Percentiles rank a stretch among this genome's conserved stretches.
phyloP scores from a whole-genome alignment of 1,140 invertebrate species.

The Telenomus remus region DNA sequence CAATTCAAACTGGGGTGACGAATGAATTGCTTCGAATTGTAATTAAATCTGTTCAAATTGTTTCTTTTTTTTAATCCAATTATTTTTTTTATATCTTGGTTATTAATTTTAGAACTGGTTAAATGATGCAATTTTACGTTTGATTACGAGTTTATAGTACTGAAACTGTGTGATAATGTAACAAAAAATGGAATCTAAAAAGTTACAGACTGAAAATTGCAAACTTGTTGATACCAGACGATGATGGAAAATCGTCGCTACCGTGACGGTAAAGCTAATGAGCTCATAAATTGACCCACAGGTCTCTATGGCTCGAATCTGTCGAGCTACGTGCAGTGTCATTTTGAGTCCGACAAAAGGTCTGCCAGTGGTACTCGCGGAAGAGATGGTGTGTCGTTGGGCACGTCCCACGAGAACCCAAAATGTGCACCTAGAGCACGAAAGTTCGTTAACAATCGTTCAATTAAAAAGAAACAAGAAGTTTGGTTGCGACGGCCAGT shows the following conservation, averaged over 20 bases:
- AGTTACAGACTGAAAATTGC: constrained; percentile 6
- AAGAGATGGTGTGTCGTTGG: constrained; percentile 39
- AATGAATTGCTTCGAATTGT: too few species aligned
- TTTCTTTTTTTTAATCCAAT: too few species aligned
- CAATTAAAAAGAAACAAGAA: constrained; percentile 9
- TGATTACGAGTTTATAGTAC: too few species aligned
- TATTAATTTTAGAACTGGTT: too few species aligned
- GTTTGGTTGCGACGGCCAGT: not conserved
- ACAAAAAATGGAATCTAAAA: too few species aligned
- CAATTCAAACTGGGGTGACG: too few species aligned
- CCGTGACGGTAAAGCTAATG: constrained; percentile 66
- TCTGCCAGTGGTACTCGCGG: constrained; percentile 21
- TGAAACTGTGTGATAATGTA: too few species aligned
- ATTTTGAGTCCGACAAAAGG: constrained; percentile 51
- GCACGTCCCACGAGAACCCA: constrained; percentile 32
- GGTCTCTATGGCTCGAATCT: constrained; percentile 46
- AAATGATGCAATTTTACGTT: too few species aligned
- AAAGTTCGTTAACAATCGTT: constrained; percentile 19
- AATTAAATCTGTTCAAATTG: too few species aligned
- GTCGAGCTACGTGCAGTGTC: constrained; percentile 45
- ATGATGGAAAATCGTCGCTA: constrained; percentile 60
- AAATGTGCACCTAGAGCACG: constrained; percentile 43
- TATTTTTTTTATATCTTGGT: too few species aligned
- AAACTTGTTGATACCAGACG: constrained; percentile 45
- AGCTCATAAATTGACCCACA: constrained; percentile 72